Evolutionary conservation across 1,140 invertebrate species (phyloP), one percentile per base, ranked within the genome.

Genomic region (Ruditapes philippinarum): DNA sequence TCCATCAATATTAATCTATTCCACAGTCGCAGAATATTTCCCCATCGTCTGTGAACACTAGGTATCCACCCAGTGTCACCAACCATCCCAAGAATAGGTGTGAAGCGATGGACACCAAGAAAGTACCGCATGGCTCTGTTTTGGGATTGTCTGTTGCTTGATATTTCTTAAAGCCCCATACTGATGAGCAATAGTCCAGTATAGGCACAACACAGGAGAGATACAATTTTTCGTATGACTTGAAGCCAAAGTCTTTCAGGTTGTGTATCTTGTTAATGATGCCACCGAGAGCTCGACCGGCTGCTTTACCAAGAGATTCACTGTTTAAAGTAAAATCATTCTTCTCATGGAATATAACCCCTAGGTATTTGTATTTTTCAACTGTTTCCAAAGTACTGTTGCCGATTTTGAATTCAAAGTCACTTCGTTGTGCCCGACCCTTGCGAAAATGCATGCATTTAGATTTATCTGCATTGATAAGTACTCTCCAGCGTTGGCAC

Each of bases 371-470:
- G 25, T 82, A 90, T 73, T 49, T 36, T 17, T 81, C 42, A 9
- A 76, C 84, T 40, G 65, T 38, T 76, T 81, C 65, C 0, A 90
- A 25, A 36, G 19, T 70, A 65, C 22, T 81, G 19, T 70, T 57
- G 17, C 81, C 74, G 22, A 90, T 22, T 68, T 57, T 54, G 33
- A 79, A 90, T 17, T 36, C 36, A 70, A 70, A 68, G 1, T 78
- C 40, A 62, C 22, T 90, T 57, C 19, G 54, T 36, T 12, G 4
- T 17, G 17, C 14, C 12, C 73, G 31, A 0, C 31, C 68, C 45
- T 31, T 57, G 25, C 89, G 40, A n/a, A 86, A 90, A 45, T 86
- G 89, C 36, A 90, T 74, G n/a, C 81, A 68, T 79, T 86, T 84
- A 2, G 74, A 86, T 86, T 90, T 86, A 22, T 85, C 49, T 25